Percentiles rank a stretch among this genome's conserved stretches.
phyloP scores from a whole-genome alignment of 30 jellyfish, hydroid and myxozoan genomes.

The Sanderia malayensis region DNA sequence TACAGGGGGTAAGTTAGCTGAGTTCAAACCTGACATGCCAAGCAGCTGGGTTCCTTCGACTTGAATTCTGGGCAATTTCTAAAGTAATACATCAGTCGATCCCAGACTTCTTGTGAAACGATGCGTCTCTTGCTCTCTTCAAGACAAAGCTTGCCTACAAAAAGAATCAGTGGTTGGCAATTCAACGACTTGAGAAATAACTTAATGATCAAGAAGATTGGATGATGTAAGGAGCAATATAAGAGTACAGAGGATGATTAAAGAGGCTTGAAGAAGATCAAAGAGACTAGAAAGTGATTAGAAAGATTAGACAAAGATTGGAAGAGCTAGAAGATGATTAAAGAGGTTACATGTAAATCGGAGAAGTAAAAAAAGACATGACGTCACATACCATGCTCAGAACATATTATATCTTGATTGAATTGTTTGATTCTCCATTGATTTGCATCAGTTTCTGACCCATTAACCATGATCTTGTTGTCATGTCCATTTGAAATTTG shows the following conservation, averaged over 20 bases:
- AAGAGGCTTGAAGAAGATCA: no score
- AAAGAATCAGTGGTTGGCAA: background rate
- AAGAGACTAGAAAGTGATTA: no score
- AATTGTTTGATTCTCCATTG: conserved; percentile 11
- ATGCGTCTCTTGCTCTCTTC: conserved; percentile 36
- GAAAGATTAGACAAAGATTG: no score
- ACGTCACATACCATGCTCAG: conserved; percentile 44
- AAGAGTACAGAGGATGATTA: no score
- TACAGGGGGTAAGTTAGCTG: no score
- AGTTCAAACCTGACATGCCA: conserved; percentile 25
- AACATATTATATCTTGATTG: conserved; percentile 43
- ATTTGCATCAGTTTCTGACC: background rate
- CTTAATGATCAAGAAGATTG: no score
- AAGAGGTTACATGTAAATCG: no score
- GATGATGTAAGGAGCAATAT: no score
- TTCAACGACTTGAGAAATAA: no score
- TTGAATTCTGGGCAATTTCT: conserved; percentile 48
- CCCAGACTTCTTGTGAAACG: conserved; percentile 56
- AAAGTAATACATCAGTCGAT: conserved; percentile 33
- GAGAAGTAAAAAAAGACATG: no score
- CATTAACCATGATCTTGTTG: background rate
- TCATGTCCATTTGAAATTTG: background rate
- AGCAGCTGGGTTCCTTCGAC: conserved; percentile 8
- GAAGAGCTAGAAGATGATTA: no score
- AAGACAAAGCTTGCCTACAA: conserved; percentile 20